Evolutionary conservation across 2,113 vertebrate genomes (phyloP).

Genomic region (Gorsachius goisagi): DNA sequence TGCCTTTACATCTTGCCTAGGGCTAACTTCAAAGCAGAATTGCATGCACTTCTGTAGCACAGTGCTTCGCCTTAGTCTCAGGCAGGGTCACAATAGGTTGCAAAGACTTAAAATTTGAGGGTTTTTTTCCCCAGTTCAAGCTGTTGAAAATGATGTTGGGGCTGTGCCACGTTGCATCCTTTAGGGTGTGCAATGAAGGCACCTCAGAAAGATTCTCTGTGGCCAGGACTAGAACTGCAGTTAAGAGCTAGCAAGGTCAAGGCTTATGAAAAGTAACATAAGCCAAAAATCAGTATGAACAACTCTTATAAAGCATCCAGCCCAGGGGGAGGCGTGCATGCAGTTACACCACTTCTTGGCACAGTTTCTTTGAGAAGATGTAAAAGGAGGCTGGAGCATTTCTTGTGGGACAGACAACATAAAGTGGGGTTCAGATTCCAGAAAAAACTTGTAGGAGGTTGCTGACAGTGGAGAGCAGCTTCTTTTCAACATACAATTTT

Average conservation of each 20-base stretch:
- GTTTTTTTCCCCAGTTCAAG: background rate
- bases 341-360: background rate
- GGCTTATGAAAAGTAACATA: background rate
- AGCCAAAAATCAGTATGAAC: background rate
- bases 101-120: fast-evolving
- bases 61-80: background rate
- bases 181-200: background rate
- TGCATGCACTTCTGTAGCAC: background rate
- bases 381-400: background rate
- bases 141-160: background rate
- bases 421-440: background rate
- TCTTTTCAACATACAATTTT: background rate
- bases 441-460: background rate
- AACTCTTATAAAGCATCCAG: background rate
- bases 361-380: background rate
- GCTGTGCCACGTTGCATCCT: background rate
- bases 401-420: background rate
- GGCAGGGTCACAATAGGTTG: background rate
- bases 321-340: background rate
- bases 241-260: background rate
- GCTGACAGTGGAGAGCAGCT: background rate
- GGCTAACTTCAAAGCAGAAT: background rate
- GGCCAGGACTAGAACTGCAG: background rate
- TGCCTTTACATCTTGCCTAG: background rate
- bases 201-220: background rate